These are phyloP conservation scores for Cryptus armator DNA, from an alignment of 2,888 invertebrate species.

Conservation along the genomic window DNA sequence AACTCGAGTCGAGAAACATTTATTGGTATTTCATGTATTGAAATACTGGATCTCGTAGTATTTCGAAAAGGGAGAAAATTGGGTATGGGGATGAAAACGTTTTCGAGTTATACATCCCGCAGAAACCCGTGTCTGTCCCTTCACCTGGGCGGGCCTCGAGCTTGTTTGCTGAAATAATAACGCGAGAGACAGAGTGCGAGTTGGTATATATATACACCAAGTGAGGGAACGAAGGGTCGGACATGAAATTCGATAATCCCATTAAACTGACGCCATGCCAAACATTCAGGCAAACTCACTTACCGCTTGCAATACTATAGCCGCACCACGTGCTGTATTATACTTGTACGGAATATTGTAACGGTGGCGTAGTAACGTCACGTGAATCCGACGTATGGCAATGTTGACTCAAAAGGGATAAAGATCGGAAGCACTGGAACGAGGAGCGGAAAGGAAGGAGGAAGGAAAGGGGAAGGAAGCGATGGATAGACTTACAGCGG, in stretches of 20 bases:
- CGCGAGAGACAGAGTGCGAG: slow-evolving; percentile 60
- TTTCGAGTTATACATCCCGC: slow-evolving; percentile 20
- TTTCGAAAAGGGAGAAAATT: slow-evolving; percentile 9
- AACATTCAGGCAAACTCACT: slow-evolving; percentile 67
- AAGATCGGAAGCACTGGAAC: slow-evolving; percentile 70
- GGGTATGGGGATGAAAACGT: slow-evolving; percentile 9
- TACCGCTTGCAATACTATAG: slow-evolving; percentile 50
- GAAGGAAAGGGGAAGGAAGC: slow-evolving; percentile 40
- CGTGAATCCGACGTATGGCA: slow-evolving; percentile 58
- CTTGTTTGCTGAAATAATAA: slow-evolving; percentile 77
- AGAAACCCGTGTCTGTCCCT: slow-evolving; percentile 51
- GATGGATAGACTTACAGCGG: slow-evolving; percentile 40
- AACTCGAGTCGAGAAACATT: slow-evolving; percentile 19
- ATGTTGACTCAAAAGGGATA: slow-evolving; percentile 64
- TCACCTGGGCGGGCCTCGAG: slow-evolving; percentile 67
- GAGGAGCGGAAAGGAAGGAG: slow-evolving; percentile 42
- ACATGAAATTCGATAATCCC: slow-evolving; percentile 76
- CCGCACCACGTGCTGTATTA: slow-evolving; percentile 40
- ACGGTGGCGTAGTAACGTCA: slow-evolving; percentile 12
- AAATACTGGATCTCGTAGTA: not conserved
- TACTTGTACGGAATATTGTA: slow-evolving; percentile 24
- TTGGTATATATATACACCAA: not conserved
- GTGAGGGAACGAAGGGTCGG: slow-evolving; percentile 58
- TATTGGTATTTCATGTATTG: slow-evolving; percentile 49
- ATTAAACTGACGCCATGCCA: slow-evolving; percentile 69